Conservation (phyloP, 2,113 vertebrate species). For the Scolopax mira region DNA sequence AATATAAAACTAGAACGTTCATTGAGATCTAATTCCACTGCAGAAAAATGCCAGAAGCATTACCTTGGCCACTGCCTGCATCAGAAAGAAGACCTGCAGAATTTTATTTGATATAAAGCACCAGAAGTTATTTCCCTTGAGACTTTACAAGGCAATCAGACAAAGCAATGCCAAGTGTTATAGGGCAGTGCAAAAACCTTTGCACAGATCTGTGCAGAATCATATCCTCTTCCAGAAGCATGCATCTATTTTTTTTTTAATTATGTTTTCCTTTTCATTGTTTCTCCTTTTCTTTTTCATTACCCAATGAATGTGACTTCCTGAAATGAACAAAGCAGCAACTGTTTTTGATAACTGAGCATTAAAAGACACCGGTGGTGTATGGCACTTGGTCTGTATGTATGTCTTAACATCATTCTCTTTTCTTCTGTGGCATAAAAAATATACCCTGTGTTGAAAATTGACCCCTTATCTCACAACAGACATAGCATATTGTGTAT, state of each 20-base stretch:
- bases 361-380: not conserved
- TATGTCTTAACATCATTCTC: not conserved
- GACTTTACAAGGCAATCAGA: no score
- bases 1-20: not conserved
- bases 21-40: not conserved
- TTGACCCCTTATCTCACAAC: not conserved
- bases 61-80: not conserved
- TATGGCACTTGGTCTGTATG: not conserved
- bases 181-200: not conserved
- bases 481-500: not conserved
- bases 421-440: not conserved
- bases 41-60: not conserved
- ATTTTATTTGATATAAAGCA: not conserved
- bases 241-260: not conserved
- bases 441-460: not conserved
- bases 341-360: not conserved
- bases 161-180: not conserved
- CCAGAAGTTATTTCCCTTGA: not conserved
- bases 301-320: not conserved
- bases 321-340: not conserved
- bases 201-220: not conserved
- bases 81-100: not conserved
- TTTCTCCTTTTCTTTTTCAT: not conserved
- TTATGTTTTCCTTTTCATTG: not conserved
- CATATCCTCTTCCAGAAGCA: not conserved